A percentile compares a stretch with the other conserved stretches of the same genome.
These are phyloP conservation scores for Trypoxylus dichotomus DNA, from an alignment of 1,140 invertebrate genomes.

Conservation along the genomic window DNA sequence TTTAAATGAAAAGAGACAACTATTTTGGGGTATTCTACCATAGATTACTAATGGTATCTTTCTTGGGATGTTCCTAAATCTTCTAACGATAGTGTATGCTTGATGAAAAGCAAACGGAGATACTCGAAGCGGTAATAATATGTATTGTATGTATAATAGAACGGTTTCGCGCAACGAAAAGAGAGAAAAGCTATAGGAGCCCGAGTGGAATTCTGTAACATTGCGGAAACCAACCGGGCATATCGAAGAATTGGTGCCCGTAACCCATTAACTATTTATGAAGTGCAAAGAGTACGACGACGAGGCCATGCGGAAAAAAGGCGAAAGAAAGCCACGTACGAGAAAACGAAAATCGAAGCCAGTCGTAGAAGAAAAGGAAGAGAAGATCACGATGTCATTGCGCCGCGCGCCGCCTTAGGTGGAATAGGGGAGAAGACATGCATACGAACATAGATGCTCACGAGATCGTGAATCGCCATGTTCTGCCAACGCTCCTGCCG, in stretches of 20 bases:
- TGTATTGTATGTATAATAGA: slow-evolving; percentile 22
- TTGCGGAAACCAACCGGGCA: slow-evolving; percentile 34
- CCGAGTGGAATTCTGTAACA: slow-evolving; percentile 32
- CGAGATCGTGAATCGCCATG: slow-evolving; percentile 40
- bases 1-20: too few relatives aligned
- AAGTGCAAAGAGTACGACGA: slow-evolving; percentile 39
- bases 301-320: too few relatives aligned
- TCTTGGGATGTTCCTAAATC: too few relatives aligned
- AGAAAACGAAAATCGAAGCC: neutral
- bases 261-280: slow-evolving; percentile 39
- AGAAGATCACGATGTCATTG: slow-evolving; percentile 40
- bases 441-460: slow-evolving; percentile 35
- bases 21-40: too few relatives aligned
- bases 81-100: neutral
- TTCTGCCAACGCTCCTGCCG: slow-evolving; percentile 29
- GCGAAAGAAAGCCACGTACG: neutral
- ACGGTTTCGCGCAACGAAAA: neutral
- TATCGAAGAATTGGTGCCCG: slow-evolving; percentile 27
- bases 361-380: neutral
- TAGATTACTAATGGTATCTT: too few relatives aligned
- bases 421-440: neutral
- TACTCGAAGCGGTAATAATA: neutral
- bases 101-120: neutral
- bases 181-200: neutral
- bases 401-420: neutral